Conservation (phyloP, 2,113 vertebrate genomes). For the Tetrao urogallus region DNA sequence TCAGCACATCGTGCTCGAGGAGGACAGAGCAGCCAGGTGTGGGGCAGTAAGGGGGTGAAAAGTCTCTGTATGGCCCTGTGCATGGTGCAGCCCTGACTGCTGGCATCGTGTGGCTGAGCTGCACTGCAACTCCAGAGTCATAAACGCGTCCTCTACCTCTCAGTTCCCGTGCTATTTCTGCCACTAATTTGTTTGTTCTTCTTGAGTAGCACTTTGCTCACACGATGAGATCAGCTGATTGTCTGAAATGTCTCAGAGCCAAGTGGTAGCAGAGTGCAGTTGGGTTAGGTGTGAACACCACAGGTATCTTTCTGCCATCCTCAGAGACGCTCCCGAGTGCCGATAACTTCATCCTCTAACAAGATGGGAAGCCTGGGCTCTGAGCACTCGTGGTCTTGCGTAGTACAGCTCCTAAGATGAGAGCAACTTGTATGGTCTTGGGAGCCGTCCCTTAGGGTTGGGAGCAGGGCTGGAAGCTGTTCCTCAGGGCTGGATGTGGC, state of each 20-base stretch:
- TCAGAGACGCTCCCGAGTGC: background rate
- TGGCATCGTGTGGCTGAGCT: background rate
- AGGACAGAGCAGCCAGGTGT: slow-evolving; percentile 12
- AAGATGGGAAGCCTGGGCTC: background rate
- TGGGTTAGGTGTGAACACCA: background rate
- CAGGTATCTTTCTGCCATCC: background rate
- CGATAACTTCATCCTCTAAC: background rate
- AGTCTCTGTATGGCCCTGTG: background rate
- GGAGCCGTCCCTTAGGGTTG: no score
- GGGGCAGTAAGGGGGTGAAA: background rate
- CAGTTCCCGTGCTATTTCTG: background rate
- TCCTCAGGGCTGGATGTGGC: no score
- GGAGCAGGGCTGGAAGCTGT: no score
- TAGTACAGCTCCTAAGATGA: background rate
- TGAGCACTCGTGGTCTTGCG: background rate
- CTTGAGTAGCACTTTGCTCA: background rate
- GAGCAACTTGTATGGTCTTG: background rate
- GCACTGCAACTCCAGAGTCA: background rate
- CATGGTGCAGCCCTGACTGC: background rate
- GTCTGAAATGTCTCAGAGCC: no score
- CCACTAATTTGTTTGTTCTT: background rate
- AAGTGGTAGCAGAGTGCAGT: no score
- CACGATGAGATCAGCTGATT: background rate
- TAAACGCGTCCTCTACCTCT: background rate
- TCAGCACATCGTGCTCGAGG: no score